Conservation (phyloP, 2,113 vertebrate species). For the Tamias sibiricus region DNA sequence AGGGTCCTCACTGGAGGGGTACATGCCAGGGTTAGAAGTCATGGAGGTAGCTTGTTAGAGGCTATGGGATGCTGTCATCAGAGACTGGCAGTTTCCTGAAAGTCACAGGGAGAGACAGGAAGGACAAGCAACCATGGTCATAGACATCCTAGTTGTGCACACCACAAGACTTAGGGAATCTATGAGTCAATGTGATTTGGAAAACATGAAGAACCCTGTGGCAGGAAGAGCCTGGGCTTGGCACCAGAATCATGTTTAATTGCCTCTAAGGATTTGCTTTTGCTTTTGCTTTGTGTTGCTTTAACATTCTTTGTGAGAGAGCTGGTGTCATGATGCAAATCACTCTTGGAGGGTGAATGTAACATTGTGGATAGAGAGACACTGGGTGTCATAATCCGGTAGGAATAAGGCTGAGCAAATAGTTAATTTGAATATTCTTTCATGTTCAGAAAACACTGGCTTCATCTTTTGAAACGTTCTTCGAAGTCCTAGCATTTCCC, state of each 20-base stretch:
- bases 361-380: neutral
- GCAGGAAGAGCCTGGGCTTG: neutral
- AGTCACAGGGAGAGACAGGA: neutral
- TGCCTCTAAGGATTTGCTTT: neutral
- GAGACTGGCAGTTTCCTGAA: too few relatives aligned
- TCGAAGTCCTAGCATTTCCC: conserved; percentile 62
- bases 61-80: fast-evolving
- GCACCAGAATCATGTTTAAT: neutral
- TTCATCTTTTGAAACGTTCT: conserved; percentile 19
- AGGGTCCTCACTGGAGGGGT: neutral
- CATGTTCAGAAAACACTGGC: neutral
- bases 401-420: neutral
- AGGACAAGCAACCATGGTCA: neutral
- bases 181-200: neutral
- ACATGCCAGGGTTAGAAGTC: neutral
- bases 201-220: neutral
- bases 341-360: neutral
- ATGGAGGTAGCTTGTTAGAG: neutral
- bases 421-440: neutral
- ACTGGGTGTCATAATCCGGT: neutral
- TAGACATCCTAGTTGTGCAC: neutral
- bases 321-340: neutral
- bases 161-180: neutral
- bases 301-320: neutral
- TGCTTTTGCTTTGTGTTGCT: neutral